Evolutionary conservation across 2,888 invertebrate genomes (phyloP).

Genomic region (Tuberolachnus salignus): DNA sequence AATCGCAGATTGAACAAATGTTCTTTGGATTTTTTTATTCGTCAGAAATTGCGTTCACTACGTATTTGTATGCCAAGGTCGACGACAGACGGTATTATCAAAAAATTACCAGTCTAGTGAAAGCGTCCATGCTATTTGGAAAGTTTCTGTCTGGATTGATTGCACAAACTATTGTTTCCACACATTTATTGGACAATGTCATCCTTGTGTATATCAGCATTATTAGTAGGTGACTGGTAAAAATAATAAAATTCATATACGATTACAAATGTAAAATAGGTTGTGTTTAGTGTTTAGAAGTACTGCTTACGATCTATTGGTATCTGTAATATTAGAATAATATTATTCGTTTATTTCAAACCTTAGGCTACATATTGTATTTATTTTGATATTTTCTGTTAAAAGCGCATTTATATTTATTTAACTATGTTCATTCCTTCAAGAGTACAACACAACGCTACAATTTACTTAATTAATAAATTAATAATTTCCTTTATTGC

Average conservation of each 20-base stretch:
- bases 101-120: conserved; percentile 82
- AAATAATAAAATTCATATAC: background rate
- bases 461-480: too few relatives aligned
- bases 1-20: conserved; percentile 68
- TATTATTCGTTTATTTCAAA: too few relatives aligned
- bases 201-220: conserved; percentile 57
- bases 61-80: conserved; percentile 92
- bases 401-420: too few relatives aligned
- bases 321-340: too few relatives aligned
- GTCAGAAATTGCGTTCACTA: conserved; percentile 90
- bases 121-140: conserved; percentile 82
- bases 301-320: too few relatives aligned
- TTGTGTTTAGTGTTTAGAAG: too few relatives aligned
- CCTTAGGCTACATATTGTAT: too few relatives aligned
- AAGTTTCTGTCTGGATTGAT: conserved; percentile 76
- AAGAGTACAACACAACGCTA: too few relatives aligned
- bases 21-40: conserved; percentile 85
- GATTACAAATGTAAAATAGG: too few relatives aligned
- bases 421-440: too few relatives aligned
- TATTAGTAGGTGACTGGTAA: conserved; percentile 45
- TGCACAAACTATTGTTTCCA: conserved; percentile 70
- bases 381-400: too few relatives aligned
- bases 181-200: conserved; percentile 26
- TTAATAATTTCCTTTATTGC: too few relatives aligned
- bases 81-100: conserved; percentile 69